Conservation (phyloP, 2,797 vertebrate genomes). For the Sebastes goodei region DNA sequence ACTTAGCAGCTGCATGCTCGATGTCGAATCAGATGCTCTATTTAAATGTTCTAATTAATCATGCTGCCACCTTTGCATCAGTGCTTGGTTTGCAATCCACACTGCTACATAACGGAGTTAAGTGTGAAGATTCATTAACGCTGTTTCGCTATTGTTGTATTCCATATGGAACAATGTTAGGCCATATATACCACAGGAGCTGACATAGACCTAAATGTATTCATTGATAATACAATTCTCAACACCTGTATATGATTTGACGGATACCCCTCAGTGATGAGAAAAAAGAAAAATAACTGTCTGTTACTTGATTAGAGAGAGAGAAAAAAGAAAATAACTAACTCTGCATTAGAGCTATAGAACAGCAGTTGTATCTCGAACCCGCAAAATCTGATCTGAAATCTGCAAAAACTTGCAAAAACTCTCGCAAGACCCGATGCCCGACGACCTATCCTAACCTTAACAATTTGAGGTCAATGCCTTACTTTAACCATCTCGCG, state of each 20-base stretch:
- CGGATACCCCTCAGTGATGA: not conserved
- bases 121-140: not conserved
- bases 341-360: not conserved
- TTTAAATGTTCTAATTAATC: slow-evolving; percentile 26
- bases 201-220: not conserved
- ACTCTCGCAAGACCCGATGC: no score
- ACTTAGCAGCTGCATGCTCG: not conserved
- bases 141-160: not conserved
- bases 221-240: not conserved
- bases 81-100: not conserved
- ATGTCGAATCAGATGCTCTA: slow-evolving; percentile 1
- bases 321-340: not conserved
- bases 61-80: slow-evolving; percentile 1
- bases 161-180: not conserved
- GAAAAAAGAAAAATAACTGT: not conserved
- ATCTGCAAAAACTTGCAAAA: not conserved
- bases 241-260: not conserved
- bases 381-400: not conserved
- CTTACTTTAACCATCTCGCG: no score
- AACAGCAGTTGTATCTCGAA: not conserved
- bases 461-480: no score
- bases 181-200: not conserved
- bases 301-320: not conserved
- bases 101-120: not conserved
- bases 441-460: fast-evolving